Evolutionary conservation across 1,140 invertebrate genomes (phyloP).

Genomic region (Dendroctonus valens): DNA sequence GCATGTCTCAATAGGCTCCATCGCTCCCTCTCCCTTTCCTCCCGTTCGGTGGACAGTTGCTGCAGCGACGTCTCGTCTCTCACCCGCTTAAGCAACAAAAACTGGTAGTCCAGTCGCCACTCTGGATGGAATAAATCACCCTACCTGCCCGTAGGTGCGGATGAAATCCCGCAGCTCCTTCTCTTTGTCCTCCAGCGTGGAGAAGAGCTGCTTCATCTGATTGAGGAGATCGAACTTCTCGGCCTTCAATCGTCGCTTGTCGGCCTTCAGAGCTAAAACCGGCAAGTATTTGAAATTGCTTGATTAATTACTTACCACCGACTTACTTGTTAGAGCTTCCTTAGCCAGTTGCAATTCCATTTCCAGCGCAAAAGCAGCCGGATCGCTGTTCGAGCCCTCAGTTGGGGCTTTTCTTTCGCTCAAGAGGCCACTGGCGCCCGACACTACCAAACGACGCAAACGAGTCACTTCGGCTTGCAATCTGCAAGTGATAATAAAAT

Average conservation of each 20-base stretch:
- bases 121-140: background rate
- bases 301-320: background rate
- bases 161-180: conserved; percentile 91
- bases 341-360: conserved; percentile 60
- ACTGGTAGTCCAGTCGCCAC: background rate
- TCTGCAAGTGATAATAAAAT: conserved; percentile 4
- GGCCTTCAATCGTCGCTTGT: conserved; percentile 85
- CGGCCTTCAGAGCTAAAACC: conserved; percentile 73
- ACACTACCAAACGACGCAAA: conserved; percentile 57
- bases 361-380: conserved; percentile 53
- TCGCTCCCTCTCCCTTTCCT: conserved; percentile 82
- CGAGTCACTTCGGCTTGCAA: conserved; percentile 66
- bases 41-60: conserved; percentile 71
- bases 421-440: conserved; percentile 43
- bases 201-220: conserved; percentile 93
- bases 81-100: conserved; percentile 61
- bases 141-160: conserved; percentile 88
- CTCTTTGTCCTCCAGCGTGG: conserved; percentile 91
- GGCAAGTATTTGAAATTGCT: background rate
- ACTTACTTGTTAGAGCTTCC: conserved; percentile 53
- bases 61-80: conserved; percentile 71
- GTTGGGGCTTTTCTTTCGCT: conserved; percentile 42
- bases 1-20: conserved; percentile 85
- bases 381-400: conserved; percentile 28
- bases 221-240: conserved; percentile 92